These are phyloP conservation scores for Forficula auricularia DNA, from an alignment of 1,140 invertebrate species.

Conservation along the genomic window DNA sequence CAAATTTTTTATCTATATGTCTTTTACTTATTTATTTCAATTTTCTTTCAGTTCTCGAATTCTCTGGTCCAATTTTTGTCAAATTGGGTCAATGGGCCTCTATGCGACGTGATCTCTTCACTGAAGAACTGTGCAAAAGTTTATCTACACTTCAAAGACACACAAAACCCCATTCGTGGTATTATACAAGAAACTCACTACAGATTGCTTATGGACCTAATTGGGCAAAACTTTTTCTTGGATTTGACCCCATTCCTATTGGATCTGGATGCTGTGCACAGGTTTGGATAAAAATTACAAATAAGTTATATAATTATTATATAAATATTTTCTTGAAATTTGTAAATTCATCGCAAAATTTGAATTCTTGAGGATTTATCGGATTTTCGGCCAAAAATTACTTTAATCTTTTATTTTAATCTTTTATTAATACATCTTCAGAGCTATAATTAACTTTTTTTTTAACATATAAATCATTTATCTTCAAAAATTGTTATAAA, in stretches of 20 bases:
- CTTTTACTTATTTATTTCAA: too few species aligned
- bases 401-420: not conserved
- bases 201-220: conserved; percentile 22
- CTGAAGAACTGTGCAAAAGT: conserved; percentile 25
- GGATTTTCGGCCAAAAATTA: not conserved
- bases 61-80: conserved; percentile 30
- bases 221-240: conserved; percentile 24
- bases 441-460: not conserved
- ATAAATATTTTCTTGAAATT: conserved; percentile 1
- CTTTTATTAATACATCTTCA: not conserved
- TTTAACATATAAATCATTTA: too few species aligned
- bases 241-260: conserved; percentile 25
- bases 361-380: not conserved
- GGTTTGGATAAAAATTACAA: too few species aligned
- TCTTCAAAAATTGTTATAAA: too few species aligned
- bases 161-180: conserved; percentile 24
- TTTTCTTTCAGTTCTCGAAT: conserved; percentile 21
- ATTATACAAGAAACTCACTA: conserved; percentile 21
- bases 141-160: conserved; percentile 27
- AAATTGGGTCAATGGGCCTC: conserved; percentile 36
- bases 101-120: conserved; percentile 29
- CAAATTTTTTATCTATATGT: too few species aligned
- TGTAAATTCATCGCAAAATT: not conserved
- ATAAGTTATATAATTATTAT: not conserved
- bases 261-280: conserved; percentile 36